These are phyloP conservation scores for Oreortyx pictus DNA, from an alignment of 2,797 vertebrate species.

Conservation along the genomic window DNA sequence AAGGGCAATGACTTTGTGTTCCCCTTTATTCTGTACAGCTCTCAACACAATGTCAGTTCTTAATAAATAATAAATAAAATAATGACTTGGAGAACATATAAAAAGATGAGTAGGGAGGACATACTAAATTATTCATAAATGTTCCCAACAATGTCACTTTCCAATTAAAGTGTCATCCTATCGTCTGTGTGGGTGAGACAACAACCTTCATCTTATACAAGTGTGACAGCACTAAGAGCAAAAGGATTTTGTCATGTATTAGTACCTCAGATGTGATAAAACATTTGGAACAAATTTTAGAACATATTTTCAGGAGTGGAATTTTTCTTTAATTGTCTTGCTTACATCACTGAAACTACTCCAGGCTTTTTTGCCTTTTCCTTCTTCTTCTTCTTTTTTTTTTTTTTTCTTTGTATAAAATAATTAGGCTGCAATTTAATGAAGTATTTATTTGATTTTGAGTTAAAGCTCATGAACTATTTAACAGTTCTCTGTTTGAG, in stretches of 20 bases:
- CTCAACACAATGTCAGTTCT: conserved; percentile 11
- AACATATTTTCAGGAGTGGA: conserved; percentile 11
- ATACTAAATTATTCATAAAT: conserved; percentile 69
- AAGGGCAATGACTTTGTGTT: conserved; percentile 33
- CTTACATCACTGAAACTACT: neutral
- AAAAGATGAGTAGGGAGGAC: conserved; percentile 55
- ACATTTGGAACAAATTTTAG: conserved; percentile 21
- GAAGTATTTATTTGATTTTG: neutral
- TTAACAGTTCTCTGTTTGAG: neutral
- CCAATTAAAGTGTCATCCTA: conserved; percentile 68
- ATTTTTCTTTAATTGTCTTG: conserved; percentile 10
- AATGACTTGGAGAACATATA: conserved; percentile 53
- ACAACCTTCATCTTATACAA: conserved; percentile 59
- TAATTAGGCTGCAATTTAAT: neutral
- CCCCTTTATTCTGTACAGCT: conserved; percentile 25
- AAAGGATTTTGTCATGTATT: conserved; percentile 58
- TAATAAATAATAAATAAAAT: conserved; percentile 66
- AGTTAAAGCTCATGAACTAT: neutral
- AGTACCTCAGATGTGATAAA: conserved; percentile 30
- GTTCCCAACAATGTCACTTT: conserved; percentile 65
- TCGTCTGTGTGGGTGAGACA: conserved; percentile 54
- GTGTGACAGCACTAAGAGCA: conserved; percentile 48
- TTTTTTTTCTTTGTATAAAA: neutral
- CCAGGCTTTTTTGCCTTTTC: neutral
- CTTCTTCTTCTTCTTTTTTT: too few species aligned